A percentile compares a stretch with the other conserved stretches of the same genome.
phyloP scores from a whole-genome alignment of 2,888 invertebrate species.

The Stenolophus ochropezus region DNA sequence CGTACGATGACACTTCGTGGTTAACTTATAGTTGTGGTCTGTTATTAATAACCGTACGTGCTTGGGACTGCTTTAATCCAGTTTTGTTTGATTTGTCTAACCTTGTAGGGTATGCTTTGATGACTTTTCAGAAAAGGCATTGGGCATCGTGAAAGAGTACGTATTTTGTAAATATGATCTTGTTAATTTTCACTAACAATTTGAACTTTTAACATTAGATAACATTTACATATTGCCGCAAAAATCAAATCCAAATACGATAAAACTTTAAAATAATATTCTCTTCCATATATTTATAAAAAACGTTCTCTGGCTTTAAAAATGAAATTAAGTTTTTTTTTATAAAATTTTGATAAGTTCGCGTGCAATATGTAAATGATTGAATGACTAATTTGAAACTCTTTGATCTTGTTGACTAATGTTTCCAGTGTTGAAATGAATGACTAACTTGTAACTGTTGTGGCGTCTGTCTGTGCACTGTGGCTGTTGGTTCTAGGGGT shows the following conservation, averaged over 20 bases:
- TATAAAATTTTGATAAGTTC: not conserved
- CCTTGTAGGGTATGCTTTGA: slow-evolving; percentile 26
- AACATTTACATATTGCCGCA: slow-evolving; percentile 31
- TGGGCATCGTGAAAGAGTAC: slow-evolving; percentile 69
- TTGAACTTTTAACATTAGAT: not conserved
- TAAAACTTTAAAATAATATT: not conserved
- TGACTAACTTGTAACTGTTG: not conserved
- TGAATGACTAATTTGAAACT: not conserved
- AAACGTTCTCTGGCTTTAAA: not conserved
- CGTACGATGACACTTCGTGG: slow-evolving; percentile 47
- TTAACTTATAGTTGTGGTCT: slow-evolving; percentile 47
- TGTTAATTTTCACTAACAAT: slow-evolving; percentile 34
- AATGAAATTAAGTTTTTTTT: not conserved
- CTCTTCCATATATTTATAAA: not conserved
- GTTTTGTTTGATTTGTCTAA: slow-evolving; percentile 59
- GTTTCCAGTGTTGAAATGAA: not conserved
- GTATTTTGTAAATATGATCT: slow-evolving; percentile 65
- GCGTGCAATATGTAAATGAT: slow-evolving; percentile 11
- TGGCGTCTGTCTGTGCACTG: slow-evolving; percentile 19
- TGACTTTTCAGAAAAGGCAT: slow-evolving; percentile 70
- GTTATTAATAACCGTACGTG: slow-evolving; percentile 21
- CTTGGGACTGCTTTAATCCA: slow-evolving; percentile 65
- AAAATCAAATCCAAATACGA: not conserved
- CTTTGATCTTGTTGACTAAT: slow-evolving; percentile 8
- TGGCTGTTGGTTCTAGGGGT: slow-evolving; percentile 72